phyloP scores from a whole-genome alignment of 2,888 invertebrate genomes.

The Apamea crenata region DNA sequence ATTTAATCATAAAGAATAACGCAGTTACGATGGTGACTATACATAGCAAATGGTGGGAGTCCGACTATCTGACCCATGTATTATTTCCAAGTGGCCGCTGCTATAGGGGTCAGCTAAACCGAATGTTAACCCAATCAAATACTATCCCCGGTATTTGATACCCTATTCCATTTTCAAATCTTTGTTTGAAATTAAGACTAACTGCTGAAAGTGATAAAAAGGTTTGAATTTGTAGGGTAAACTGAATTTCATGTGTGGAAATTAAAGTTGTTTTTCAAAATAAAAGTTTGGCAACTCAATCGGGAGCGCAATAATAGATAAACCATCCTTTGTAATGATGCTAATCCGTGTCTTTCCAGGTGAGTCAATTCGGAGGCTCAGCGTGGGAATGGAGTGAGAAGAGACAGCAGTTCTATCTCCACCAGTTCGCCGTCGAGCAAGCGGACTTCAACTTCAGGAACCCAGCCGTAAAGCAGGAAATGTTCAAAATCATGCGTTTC shows the following conservation, averaged over 20 bases:
- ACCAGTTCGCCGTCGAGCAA: constrained; percentile 91
- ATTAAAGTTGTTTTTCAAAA: neutral
- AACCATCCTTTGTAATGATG: neutral
- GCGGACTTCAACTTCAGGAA: constrained; percentile 93
- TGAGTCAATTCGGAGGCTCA: constrained; percentile 91
- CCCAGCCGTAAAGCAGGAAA: constrained; percentile 87
- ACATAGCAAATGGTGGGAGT: neutral
- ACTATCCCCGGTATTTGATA: neutral
- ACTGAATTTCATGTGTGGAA: neutral
- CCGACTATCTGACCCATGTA: neutral
- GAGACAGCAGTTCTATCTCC: constrained; percentile 92
- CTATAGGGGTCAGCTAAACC: neutral
- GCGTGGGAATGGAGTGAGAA: constrained; percentile 92
- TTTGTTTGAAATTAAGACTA: too few relatives aligned
- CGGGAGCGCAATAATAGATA: neutral
- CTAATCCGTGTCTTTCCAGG: constrained; percentile 69
- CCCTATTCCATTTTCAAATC: neutral
- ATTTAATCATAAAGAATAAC: neutral
- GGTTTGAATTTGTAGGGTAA: neutral
- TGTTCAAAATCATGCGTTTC: constrained; percentile 91
- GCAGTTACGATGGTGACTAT: neutral
- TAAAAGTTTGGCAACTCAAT: too few relatives aligned
- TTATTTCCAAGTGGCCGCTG: neutral
- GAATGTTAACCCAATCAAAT: neutral
- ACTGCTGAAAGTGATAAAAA: neutral